Base-by-base conservation (phyloP, 1,140 invertebrate species). In the Caligus rogercresseyi region DNA sequence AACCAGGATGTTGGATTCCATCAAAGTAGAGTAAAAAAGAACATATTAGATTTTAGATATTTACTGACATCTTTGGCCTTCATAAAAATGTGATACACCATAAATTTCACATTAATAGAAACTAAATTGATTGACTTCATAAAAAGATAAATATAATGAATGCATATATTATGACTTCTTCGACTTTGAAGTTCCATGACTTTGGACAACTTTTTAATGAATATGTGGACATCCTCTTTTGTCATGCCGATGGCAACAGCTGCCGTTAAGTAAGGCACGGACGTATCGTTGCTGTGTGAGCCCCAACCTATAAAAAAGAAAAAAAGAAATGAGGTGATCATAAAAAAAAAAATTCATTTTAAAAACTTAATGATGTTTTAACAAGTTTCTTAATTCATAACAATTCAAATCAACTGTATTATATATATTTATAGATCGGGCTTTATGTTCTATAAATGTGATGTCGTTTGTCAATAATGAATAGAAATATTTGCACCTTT, bases 221-320 rank as follows among this genome's bases (percentile, higher is more conserved):
- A 85, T 20, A 73, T 67, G 68, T 84, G 81, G 16, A 85, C 77
- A 66, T 85, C 84, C 2, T 72, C 69, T 67, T 76, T 76, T 43
- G 77, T 78, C 75, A 84, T 82, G n/a, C 84, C 83, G 59, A 86
- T 74, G 19, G 80, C 76, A 15, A 82, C 82, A 18, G 83, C 83
- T 53, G 80, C 83, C 18, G 83, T 86, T 52, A 86, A 72, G 69
- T 86, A 86, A 18, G 80, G 74, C 60, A 74, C 72, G 23, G 78
- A 77, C 69, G 82, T 82, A 67, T 75, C 76, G 67, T 78, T 76
- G 65, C 75, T 76, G 71, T 85, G 83, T 20, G 81, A 77, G 53
- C 83, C 83, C 81, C 82, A 86, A 25, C 82, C 81, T 75, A 64
- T 63, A 67, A 77, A 75, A 26, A 43, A 61, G 7, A 43, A n/a